Conservation (phyloP, 1,140 invertebrate genomes). For the Drosophila pallidifrons region DNA sequence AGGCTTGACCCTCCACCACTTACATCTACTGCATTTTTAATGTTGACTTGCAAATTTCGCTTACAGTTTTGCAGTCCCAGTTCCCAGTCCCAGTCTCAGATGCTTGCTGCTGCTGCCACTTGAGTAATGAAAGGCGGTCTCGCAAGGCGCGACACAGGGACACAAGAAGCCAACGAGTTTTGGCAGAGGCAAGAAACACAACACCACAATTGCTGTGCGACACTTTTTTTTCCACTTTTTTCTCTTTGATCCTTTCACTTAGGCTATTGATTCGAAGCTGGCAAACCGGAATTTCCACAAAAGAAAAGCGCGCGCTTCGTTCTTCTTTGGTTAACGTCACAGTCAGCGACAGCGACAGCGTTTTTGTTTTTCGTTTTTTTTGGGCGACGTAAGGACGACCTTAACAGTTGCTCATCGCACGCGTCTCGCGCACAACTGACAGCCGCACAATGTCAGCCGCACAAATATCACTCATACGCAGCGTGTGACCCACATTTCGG, state of each 20-base stretch:
- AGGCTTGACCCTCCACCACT: constrained; percentile 51
- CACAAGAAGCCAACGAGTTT: background rate
- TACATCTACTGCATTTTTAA: constrained; percentile 69
- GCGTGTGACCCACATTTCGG: constrained; percentile 68
- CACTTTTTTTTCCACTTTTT: constrained; percentile 16
- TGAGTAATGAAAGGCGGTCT: constrained; percentile 18
- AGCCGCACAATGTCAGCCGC: constrained; percentile 27
- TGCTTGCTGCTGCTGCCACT: constrained; percentile 25
- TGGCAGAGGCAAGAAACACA: background rate
- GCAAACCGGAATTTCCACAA: constrained; percentile 40
- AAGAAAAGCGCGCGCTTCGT: constrained; percentile 56
- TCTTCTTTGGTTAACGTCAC: background rate
- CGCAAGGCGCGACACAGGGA: background rate
- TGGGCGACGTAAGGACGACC: constrained; percentile 24
- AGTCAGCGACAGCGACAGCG: constrained; percentile 9
- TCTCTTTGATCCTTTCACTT: constrained; percentile 16
- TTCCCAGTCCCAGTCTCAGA: constrained; percentile 11
- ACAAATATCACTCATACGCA: constrained; percentile 70
- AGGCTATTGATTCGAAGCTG: constrained; percentile 39
- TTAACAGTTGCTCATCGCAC: constrained; percentile 38
- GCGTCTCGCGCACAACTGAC: constrained; percentile 64
- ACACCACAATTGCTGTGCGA: constrained; percentile 24
- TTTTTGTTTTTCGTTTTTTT: constrained; percentile 2
- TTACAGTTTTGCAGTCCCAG: constrained; percentile 23
- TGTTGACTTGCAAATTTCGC: constrained; percentile 28